phyloP scores from a whole-genome alignment of 2,888 invertebrate species.

The Pinctada fucata region DNA sequence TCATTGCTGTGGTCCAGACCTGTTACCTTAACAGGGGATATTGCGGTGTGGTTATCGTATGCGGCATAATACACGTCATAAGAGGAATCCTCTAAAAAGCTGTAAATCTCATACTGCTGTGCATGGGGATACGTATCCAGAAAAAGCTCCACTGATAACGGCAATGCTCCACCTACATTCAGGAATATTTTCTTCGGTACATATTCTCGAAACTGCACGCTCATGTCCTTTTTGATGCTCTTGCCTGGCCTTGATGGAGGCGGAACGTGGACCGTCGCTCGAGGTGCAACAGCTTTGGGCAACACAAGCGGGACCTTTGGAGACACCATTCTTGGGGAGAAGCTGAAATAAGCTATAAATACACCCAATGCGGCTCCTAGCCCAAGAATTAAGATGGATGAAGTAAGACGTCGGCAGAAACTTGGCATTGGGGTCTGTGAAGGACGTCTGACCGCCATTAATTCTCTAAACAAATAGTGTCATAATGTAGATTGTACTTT shows the following conservation, averaged over 20 bases:
- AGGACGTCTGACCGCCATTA: too few species aligned
- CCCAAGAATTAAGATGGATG: not conserved
- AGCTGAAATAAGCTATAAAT: not conserved
- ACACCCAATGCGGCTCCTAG: not conserved
- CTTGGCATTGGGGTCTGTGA: too few species aligned
- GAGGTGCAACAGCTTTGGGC: not conserved
- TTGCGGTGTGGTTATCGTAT: constrained; percentile 32
- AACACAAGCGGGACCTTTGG: not conserved
- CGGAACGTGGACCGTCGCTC: constrained; percentile 18
- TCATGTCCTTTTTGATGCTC: constrained; percentile 39
- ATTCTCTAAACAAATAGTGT: too few species aligned
- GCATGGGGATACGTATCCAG: constrained; percentile 46
- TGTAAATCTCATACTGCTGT: constrained; percentile 31
- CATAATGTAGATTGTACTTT: too few species aligned
- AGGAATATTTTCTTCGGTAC: constrained; percentile 43
- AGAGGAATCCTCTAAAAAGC: constrained; percentile 41
- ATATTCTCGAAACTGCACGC: constrained; percentile 44
- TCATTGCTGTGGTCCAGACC: not conserved
- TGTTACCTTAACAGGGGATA: constrained; percentile 17
- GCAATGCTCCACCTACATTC: constrained; percentile 41
- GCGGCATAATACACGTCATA: constrained; percentile 33
- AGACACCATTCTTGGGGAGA: not conserved
- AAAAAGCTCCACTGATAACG: constrained; percentile 42
- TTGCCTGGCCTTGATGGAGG: constrained; percentile 24
- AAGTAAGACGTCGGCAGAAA: not conserved